Evolutionary conservation across 2,888 invertebrate genomes (phyloP), one percentile per base, ranked within the genome.

Genomic region (Aleiodes testaceus): DNA sequence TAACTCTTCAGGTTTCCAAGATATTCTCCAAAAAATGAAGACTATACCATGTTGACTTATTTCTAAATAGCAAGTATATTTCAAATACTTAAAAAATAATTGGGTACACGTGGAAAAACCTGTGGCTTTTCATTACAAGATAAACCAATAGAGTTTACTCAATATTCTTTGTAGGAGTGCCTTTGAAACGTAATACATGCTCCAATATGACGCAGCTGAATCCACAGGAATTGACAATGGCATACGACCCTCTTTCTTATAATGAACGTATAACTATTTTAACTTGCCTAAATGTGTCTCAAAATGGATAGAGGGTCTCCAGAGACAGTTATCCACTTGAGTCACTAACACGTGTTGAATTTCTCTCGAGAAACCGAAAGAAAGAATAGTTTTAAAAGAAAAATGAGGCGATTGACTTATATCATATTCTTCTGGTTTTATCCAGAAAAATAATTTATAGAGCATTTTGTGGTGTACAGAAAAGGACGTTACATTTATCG

Each of bases 401-500:
- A 18, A 11, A 52, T 65, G 36, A 36, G 9, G 36, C 2, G 9
- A 36, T 36, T 36, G 6, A 36, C 9, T 36, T 36, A 6, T 36
- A 2, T 9, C 7, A 36, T 1, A 7, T 36, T 6, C 9, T 36
- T 36, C 9, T 9, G 36, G 9, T 2, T 2, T 36, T 36, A 36
- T 36, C 36, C 11, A 7, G 36, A 2, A 36, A 36, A 11, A n/a
- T n/a, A n/a, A n/a, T n/a, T n/a, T n/a, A n/a, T n/a, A n/a, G n/a
- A n/a, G n/a, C n/a, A n/a, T n/a, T n/a, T n/a, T n/a, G n/a, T n/a
- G n/a, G n/a, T n/a, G n/a, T n/a, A n/a, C n/a, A n/a, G n/a, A n/a
- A n/a, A n/a, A n/a, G n/a, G n/a, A n/a, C 49, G 14, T 6, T 49
- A 72, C 70, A 68, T 74, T 72, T 74, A 74, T 74, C 74, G 66